These are phyloP conservation scores for Scaptomyza flava DNA, from an alignment of 2,888 invertebrate genomes.

Conservation along the genomic window DNA sequence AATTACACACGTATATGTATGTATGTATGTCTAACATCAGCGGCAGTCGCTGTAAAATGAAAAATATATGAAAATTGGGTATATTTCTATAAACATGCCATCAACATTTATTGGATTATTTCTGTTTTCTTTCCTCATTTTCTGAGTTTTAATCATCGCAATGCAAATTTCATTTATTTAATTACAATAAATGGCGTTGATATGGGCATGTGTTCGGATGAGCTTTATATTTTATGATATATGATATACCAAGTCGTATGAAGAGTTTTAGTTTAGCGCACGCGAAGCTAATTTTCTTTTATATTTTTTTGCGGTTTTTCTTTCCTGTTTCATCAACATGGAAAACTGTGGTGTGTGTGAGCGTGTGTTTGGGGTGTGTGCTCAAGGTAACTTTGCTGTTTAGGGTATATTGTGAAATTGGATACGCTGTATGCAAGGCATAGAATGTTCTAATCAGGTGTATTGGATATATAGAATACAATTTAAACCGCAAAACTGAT, in stretches of 20 bases:
- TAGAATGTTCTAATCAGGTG: constrained; percentile 1
- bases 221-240: constrained; percentile 30
- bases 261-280: constrained; percentile 16
- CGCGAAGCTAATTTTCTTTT: constrained; percentile 33
- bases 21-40: constrained; percentile 10
- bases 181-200: constrained; percentile 33
- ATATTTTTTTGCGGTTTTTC: constrained; percentile 44
- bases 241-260: constrained; percentile 25
- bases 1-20: constrained; percentile 24
- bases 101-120: constrained; percentile 41
- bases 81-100: constrained; percentile 7
- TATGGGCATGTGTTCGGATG: constrained; percentile 16
- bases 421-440: constrained; percentile 9
- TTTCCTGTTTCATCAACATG: constrained; percentile 35
- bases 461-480: background rate
- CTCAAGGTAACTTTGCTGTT: constrained; percentile 26
- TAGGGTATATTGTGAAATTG: constrained; percentile 12
- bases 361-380: constrained; percentile 21
- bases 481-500: constrained; percentile 2
- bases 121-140: constrained; percentile 5
- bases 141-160: constrained; percentile 37
- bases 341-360: constrained; percentile 17
- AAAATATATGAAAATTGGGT: background rate
- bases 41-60: constrained; percentile 16
- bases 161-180: constrained; percentile 50